Conservation (phyloP, 2,797 vertebrate genomes). For the Diglossa cyanea region DNA sequence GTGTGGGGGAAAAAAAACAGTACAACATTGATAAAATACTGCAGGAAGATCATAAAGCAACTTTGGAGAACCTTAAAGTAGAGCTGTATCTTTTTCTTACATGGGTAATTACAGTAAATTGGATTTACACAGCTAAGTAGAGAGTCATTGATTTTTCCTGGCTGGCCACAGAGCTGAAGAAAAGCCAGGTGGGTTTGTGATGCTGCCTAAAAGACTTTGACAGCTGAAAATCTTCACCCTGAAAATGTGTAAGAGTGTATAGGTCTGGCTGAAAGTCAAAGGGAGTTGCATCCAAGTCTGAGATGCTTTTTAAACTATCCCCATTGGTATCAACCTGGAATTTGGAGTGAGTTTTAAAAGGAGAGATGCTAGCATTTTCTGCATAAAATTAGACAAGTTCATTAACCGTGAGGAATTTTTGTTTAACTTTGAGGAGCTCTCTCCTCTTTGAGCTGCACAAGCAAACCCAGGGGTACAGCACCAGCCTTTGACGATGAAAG, state of each 20-base stretch:
- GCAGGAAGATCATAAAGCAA: not conserved
- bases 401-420: conserved; percentile 49
- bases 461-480: conserved; percentile 45
- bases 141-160: conserved; percentile 9
- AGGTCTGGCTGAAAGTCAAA: conserved; percentile 56
- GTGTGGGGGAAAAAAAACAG: accelerated
- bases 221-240: not conserved
- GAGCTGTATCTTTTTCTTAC: not conserved
- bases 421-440: conserved; percentile 13
- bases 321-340: conserved; percentile 22
- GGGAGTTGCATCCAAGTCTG: not conserved
- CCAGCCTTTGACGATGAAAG: conserved; percentile 66
- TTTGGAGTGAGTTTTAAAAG: conserved; percentile 43
- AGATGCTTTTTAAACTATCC: conserved; percentile 33
- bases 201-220: not conserved
- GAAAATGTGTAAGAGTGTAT: not conserved
- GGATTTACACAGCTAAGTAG: conserved; percentile 22
- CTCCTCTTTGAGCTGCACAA: conserved; percentile 34
- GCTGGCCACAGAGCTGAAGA: not conserved
- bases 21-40: not conserved
- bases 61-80: not conserved
- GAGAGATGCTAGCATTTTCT: conserved; percentile 30
- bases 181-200: conserved; percentile 22
- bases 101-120: conserved; percentile 20
- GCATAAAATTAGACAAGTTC: conserved; percentile 73